Base-by-base conservation (phyloP, 2,113 vertebrate genomes). In the Ictalurus furcatus region DNA sequence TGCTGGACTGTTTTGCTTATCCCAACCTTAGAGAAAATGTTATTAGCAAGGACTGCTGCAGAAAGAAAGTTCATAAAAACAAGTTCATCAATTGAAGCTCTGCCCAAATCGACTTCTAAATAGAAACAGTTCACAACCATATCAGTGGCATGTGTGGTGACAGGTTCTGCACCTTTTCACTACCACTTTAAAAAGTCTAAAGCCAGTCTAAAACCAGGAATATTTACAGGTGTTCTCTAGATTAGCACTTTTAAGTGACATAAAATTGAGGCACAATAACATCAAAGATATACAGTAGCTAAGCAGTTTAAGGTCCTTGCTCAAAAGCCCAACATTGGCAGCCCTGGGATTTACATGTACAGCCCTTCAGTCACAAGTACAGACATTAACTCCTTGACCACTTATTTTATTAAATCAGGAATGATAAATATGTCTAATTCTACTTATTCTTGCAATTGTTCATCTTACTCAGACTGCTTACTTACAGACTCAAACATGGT, bases 401-500 rank as follows among this genome's bases (percentile, higher is more conserved):
- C 34, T 40, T 73, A 0, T 71, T 16, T 30, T 76, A 44, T 76
- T 76, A 44, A 76, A 76, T 76, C 37, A 44, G 37, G 4, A 79
- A 52, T 79, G 0, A 28, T 52, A 5, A 0, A 30, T 16, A 65
- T 58, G 65, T 73, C 7, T 69, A 34, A 48, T 84, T 14, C 9
- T 48, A 54, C 8, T n/a, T 28, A n/a, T 52, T 69, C 44, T 25
- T 58, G 34, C 30, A 56, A 37, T 85, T 34, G 30, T 6, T 56
- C 30, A 25, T 74, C 37, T 63, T 59, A 56, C 63, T 83, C 40
- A 56, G 58, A 19, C 17, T 63, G n/a, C n/a, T 40, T 52, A 94
- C 97, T 96, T 94, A 98, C 97, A 28, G 87, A 54, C 30, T 92
- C 61, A 69, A 98, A 98, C 87, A 19, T 74, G 2, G 89, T 85